Base-by-base conservation (phyloP, 2,113 vertebrate species). In the Corythaeola cristata region DNA sequence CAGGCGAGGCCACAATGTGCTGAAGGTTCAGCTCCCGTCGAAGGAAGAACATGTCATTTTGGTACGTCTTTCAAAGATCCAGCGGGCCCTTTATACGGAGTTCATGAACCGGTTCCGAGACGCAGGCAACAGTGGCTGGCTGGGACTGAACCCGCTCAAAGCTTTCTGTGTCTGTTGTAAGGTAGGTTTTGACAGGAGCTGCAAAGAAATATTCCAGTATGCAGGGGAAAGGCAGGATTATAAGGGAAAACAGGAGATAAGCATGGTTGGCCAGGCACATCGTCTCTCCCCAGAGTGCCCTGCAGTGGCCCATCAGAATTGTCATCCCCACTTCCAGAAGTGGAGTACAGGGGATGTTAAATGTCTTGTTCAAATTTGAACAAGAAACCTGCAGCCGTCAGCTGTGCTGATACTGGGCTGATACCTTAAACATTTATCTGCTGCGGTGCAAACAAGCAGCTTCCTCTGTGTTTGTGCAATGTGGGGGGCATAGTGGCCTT, bases 111-210 rank as follows among this genome's bases (percentile, higher is more conserved):
- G 99, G 27, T 99, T 99, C 96, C 97, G 99, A 81, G 99, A 99
- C 62, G 99, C 99, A 23, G 99, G 99, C 72, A 99, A 99, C 98
- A 99, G 98, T 5, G 99, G 99, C 90, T 99, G 99, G 99, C 98
- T 99, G 56, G 99, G 99, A 9, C 98, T 99, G 62, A 99, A 99
- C 97, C 99, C 99, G 2, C 99, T 99, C 69, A 99, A 99, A 97
- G 99, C 99, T 63, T 99, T 99, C 96, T 99, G 99, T 55, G 99
- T 99, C 47, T 99, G 99, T 95, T 99, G 99, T 95, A 99, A 99
- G 99, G 99, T 99, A 88, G 16, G 97, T 96, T 77, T 89, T 69
- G 71, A 26, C 64, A 93, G 86, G 49, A 30, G 9, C 45, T 39
- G 26, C 10, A 91, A 50, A 66, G 35, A 37, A 68, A 24, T 69